phyloP scores from a whole-genome alignment of 2,113 vertebrate species.

The Trematomus loennbergii region DNA sequence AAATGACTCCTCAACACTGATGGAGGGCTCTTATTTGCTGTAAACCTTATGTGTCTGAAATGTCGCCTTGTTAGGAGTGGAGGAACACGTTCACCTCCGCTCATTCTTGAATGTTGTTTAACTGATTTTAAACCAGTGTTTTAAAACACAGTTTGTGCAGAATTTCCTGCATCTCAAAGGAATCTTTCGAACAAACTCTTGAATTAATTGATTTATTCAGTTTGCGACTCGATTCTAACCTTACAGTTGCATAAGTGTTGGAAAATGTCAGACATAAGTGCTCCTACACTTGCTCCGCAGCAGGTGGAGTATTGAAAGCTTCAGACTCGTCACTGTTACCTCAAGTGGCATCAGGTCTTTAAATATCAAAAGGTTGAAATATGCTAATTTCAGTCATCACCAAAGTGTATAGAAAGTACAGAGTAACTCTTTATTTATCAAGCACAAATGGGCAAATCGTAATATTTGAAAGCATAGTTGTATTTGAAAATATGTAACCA shows the following conservation, averaged over 20 bases:
- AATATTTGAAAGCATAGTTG: neutral
- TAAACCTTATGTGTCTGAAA: constrained; percentile 2
- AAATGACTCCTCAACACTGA: neutral
- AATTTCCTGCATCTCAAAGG: neutral
- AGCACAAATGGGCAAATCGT: neutral
- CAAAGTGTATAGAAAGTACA: neutral
- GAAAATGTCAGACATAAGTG: constrained; percentile 52
- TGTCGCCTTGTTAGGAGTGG: neutral
- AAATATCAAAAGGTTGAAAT: constrained; percentile 20
- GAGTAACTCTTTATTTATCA: neutral
- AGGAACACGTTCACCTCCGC: too few species aligned
- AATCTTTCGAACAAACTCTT: too few species aligned
- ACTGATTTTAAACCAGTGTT: too few species aligned
- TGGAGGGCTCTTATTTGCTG: neutral
- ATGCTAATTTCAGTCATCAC: neutral
- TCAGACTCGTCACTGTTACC: neutral
- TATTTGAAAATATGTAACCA: neutral
- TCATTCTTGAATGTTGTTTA: neutral
- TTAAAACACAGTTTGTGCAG: neutral
- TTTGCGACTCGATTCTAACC: neutral
- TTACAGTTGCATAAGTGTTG: neutral
- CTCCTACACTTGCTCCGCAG: constrained; percentile 23
- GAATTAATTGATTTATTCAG: neutral
- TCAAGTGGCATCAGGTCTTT: neutral
- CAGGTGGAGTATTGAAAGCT: constrained; percentile 9